Evolutionary conservation across 2,113 vertebrate genomes (phyloP).

Genomic region (Canis aureus): DNA sequence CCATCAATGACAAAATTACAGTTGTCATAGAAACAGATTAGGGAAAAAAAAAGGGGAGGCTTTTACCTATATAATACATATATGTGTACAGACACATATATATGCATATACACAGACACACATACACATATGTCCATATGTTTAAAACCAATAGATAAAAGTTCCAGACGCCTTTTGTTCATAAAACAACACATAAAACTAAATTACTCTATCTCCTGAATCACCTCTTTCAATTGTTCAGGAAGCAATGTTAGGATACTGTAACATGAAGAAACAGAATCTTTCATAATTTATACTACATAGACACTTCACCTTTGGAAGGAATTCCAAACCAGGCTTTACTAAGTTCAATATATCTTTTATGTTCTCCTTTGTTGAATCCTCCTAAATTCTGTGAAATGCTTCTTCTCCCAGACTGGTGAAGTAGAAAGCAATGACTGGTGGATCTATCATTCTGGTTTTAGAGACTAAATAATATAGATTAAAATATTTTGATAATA

Average conservation of each 20-base stretch:
- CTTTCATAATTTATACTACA: neutral
- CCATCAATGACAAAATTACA: neutral
- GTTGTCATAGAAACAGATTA: neutral
- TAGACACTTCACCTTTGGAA: neutral
- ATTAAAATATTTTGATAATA: neutral
- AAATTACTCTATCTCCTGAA: neutral
- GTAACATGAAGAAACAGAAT: neutral
- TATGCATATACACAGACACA: neutral
- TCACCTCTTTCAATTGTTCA: neutral
- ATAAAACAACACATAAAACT: neutral
- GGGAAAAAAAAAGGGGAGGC: neutral
- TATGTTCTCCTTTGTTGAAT: neutral
- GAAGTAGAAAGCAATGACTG: neutral
- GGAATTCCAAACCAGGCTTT: neutral
- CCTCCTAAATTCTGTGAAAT: conserved; percentile 24
- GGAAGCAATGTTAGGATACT: neutral
- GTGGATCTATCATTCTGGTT: neutral
- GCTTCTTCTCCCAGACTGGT: neutral
- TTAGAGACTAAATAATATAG: conserved; percentile 33
- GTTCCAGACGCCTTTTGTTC: neutral
- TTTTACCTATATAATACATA: neutral
- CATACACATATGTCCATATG: neutral
- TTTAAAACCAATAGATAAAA: neutral
- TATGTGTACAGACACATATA: neutral
- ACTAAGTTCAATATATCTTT: conserved; percentile 28